Base-by-base conservation (phyloP, 2,888 invertebrate species). In the Metopia argyrocephala region DNA sequence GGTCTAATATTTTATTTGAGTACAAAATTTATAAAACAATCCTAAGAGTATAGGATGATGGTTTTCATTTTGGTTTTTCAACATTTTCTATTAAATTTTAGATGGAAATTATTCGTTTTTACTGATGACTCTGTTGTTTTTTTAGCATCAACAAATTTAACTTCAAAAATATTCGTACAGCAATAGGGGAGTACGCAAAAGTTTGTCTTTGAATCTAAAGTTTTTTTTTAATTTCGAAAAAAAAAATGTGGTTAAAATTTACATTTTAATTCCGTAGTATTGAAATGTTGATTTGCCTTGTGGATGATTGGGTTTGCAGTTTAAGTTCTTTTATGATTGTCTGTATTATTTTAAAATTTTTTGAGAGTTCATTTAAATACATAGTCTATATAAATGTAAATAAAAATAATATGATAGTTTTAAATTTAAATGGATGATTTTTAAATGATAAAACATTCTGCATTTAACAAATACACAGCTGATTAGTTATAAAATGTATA, bases 251-350 rank as follows among this genome's bases (percentile, higher is more conserved):
- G 70, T 12, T 31, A 21, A 54, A 71, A 57, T 73, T 71, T 54
- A 50, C 38, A 76, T 76, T 70, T 61, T 38, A 56, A 69, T 61
- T 38, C 12, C 38, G 5, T 38, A 38, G 12, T 21, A 74, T 48
- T 71, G 46, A 61, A 65, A 79, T 57, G 48, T 66, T 66, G 66
- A 59, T 52, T 68, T 50, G 62, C 76, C n/a, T n/a, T n/a, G 45
- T 80, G 66, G 45, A 50, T 27, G 62, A 80, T 64, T 76, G 76
- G 71, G 68, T 62, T 48, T 9, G 50, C 50, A 71, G 71, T 71
- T 80, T 68, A 68, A 71, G 48, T 66, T 38, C 54, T 27, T 27
- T 70, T 71, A 27, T 56, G 68, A 27, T 18, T 64, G 62, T 64
- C 31, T 62, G 70, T 15, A 50, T 15, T n/a, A n/a, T 31, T 59